Percentiles rank a stretch among this genome's conserved stretches.
Evolutionary conservation across 2,113 vertebrate species (phyloP).

Genomic region (Holacanthus passer): DNA sequence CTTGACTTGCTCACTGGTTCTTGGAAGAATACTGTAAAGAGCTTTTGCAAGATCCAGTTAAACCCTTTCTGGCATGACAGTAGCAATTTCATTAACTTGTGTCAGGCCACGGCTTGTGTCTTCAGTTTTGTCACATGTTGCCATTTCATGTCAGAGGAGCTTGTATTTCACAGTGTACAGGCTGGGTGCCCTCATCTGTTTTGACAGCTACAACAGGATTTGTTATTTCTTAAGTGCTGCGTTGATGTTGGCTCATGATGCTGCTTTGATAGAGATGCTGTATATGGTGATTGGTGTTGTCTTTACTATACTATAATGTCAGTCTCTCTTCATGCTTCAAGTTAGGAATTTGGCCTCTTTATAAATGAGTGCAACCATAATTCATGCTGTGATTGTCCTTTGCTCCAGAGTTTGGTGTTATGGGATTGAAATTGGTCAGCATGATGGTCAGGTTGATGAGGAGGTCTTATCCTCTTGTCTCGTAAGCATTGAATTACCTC

Average conservation of each 20-base stretch:
- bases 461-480: too few relatives aligned
- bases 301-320: neutral
- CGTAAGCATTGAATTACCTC: too few relatives aligned
- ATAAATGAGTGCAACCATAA: neutral
- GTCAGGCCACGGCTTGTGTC: too few relatives aligned
- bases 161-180: neutral
- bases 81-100: conserved; percentile 14
- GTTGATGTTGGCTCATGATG: neutral
- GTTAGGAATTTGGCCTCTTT: neutral
- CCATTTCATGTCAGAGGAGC: neutral
- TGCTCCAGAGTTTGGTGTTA: neutral
- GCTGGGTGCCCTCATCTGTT: neutral
- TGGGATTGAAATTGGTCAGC: neutral
- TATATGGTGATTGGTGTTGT: neutral
- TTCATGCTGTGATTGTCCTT: neutral
- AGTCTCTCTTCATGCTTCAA: neutral
- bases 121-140: neutral
- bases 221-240: neutral
- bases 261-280: neutral
- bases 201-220: neutral
- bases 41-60: conserved; percentile 29
- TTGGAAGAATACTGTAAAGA: conserved; percentile 19
- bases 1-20: conserved; percentile 2
- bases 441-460: too few relatives aligned
- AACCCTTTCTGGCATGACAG: conserved; percentile 33